Evolutionary conservation across 2,113 vertebrate species (phyloP).

Genomic region (Actenoides lindsayi): DNA sequence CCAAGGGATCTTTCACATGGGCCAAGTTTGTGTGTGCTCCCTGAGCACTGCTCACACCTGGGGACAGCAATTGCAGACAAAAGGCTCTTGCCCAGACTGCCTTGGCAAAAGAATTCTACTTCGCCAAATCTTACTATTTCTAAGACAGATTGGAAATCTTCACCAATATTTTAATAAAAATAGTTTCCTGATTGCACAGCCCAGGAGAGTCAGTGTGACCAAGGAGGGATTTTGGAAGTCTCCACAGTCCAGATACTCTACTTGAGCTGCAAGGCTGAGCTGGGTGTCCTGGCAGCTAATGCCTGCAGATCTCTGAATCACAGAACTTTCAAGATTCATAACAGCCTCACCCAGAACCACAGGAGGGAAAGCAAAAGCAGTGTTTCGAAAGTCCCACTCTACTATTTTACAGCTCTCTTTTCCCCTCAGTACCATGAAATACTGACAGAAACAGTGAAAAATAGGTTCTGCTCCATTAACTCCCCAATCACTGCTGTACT

Average conservation of each 20-base stretch:
- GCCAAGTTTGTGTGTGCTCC: accelerated
- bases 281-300: accelerated
- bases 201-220: background rate
- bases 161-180: background rate
- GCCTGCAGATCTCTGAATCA: background rate
- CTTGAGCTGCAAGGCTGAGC: background rate
- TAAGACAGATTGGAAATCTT: background rate
- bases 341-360: background rate
- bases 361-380: background rate
- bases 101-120: background rate
- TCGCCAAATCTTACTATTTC: background rate
- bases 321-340: background rate
- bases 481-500: background rate
- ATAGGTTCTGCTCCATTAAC: background rate
- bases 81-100: background rate
- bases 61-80: accelerated
- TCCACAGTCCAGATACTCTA: accelerated
- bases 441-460: background rate
- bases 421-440: background rate
- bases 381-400: background rate
- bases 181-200: background rate
- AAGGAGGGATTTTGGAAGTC: background rate
- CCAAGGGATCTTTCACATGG: background rate
- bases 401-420: background rate
- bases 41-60: accelerated